Evolutionary conservation across 2,797 vertebrate genomes (phyloP).

Genomic region (Enteromius radiatus): DNA sequence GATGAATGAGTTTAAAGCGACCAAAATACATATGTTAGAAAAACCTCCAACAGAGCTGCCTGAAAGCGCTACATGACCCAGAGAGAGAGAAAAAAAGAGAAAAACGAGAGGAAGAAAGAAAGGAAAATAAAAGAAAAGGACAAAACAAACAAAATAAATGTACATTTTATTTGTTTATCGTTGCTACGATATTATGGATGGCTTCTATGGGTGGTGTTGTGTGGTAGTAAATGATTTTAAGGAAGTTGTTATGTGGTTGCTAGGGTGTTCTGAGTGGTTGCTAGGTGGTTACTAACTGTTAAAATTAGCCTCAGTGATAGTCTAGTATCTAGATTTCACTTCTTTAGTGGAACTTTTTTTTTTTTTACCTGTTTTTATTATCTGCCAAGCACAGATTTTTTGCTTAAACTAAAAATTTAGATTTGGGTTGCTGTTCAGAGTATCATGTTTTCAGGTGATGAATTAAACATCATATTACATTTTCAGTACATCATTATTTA

Average conservation of each 20-base stretch:
- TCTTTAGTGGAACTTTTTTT: not conserved
- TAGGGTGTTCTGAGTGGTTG: not conserved
- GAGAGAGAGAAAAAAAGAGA: conserved; percentile 2
- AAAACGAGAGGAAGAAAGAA: conserved; percentile 30
- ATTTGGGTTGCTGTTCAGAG: not conserved
- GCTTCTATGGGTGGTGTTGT: conserved; percentile 5
- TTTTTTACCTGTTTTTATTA: not conserved
- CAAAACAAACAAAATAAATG: conserved; percentile 29
- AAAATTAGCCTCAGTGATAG: not conserved
- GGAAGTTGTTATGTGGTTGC: not conserved
- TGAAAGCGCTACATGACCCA: conserved; percentile 62
- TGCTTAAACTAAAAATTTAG: not conserved
- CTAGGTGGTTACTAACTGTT: not conserved
- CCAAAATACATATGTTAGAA: conserved; percentile 59
- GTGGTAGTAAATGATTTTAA: not conserved
- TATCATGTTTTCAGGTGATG: not conserved
- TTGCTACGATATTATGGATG: not conserved
- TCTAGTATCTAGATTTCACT: not conserved
- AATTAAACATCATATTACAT: not conserved
- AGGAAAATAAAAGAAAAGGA: not conserved
- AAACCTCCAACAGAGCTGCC: conserved; percentile 55
- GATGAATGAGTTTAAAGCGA: conserved; percentile 59
- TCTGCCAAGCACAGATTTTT: not conserved
- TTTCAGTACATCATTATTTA: not conserved
- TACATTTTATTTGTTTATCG: not conserved